Evolutionary conservation across 1,140 invertebrate species (phyloP).

Genomic region (Drosophila ananassae): DNA sequence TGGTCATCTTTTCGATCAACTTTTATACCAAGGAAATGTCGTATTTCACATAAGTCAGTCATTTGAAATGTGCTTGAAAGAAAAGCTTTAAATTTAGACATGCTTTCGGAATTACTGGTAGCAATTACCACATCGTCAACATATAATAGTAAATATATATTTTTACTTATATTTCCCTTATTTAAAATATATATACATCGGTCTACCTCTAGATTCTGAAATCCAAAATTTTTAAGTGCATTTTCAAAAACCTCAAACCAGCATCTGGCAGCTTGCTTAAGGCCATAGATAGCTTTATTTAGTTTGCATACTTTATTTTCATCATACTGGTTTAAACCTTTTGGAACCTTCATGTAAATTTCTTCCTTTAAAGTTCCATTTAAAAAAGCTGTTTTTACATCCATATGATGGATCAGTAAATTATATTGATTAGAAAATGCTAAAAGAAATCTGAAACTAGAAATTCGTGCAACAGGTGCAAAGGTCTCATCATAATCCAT

Average conservation of each 20-base stretch:
- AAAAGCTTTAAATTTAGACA: conserved; percentile 26
- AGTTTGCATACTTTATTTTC: conserved; percentile 19
- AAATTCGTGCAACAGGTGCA: conserved; percentile 26
- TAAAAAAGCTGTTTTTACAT: conserved; percentile 23
- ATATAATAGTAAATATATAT: no score
- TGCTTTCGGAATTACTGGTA: no score
- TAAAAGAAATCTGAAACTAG: conserved; percentile 24
- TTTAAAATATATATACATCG: background rate
- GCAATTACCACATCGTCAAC: no score
- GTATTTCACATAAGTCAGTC: conserved; percentile 1
- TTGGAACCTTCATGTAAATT: conserved; percentile 29
- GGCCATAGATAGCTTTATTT: conserved; percentile 18
- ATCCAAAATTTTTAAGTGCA: no score
- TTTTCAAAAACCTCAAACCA: no score
- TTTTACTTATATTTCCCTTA: no score
- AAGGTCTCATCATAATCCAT: conserved; percentile 64
- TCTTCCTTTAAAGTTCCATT: conserved; percentile 23
- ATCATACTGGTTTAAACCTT: conserved; percentile 15
- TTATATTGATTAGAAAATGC: conserved; percentile 22
- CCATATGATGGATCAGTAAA: conserved; percentile 17
- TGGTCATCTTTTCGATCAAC: no score
- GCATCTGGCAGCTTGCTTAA: no score
- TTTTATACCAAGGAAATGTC: no score
- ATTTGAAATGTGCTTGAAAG: conserved; percentile 16
- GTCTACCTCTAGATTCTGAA: no score